Base-by-base conservation (phyloP, 53 echinoderm and acorn worm species). In the Glandiceps talaboti region DNA sequence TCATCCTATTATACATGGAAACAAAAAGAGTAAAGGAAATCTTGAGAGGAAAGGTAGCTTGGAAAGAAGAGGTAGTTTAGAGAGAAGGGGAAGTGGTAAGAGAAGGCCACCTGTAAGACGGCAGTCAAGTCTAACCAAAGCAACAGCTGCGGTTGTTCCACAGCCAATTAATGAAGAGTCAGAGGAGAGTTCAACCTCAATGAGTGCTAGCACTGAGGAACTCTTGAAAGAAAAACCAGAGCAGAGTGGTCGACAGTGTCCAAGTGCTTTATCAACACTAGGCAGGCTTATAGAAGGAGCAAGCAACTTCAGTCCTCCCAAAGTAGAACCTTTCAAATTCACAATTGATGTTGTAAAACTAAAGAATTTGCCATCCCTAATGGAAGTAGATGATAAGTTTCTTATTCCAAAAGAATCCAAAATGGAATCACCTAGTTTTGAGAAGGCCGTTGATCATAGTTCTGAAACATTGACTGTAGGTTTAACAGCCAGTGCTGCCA, bases 321-420 rank as follows among this genome's bases (percentile, higher is more conserved):
- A 91, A 77, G 82, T 89, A 75, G 90, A 99, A 76, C 99, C 99
- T 14, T 84, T 94, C 29, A 86, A 91, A 83, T 99, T 99, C 74
- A 99, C 87, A 81, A 99, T 99, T 75, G 93, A 99, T 74, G 94
- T 94, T 1, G 86, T 94, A 1, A 85, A 94, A 81, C 84, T 91
- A 73, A 89, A 89, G 74, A 99, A 91, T 29, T 84, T 99, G 29
- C 94, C 93, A 33, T 91, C 99, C 29, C 76, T 99, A 32, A 77
- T 85, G 29, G 87, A 87, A 29, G 77, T 89, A 75, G 86, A 81
- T 33, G 83, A 82, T 20, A 30, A 28, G 27, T 32, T 30, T 80
- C 84, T 20, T 30, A 33, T 26, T 78, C 85, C 29, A 32, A 79
- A 26, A 79, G 80, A 1, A 79, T 73, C 30, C 30, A 79, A 76